Percentiles rank a stretch among this genome's conserved stretches.
phyloP scores from a whole-genome alignment of 2,113 vertebrate genomes.

The Takifugu bimaculatus region DNA sequence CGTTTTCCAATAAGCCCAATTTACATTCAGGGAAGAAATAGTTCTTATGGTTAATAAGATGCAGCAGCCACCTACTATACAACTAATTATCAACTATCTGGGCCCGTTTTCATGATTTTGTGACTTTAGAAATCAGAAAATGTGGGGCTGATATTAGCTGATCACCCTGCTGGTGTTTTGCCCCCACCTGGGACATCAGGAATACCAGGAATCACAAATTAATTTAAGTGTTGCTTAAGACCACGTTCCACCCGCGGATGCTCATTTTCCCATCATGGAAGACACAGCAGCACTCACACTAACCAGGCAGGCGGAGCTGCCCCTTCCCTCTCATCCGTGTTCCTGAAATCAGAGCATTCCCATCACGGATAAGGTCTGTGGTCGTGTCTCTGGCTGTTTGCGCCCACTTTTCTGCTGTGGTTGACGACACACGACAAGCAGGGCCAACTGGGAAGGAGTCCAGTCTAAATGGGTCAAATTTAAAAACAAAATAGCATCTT shows the following conservation, averaged over 20 bases:
- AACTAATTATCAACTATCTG: too few species aligned
- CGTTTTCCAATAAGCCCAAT: background rate
- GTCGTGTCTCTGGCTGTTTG: conserved; percentile 93
- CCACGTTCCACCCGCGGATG: too few species aligned
- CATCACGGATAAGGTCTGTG: conserved; percentile 76
- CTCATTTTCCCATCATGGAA: too few species aligned
- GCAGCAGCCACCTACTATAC: too few species aligned
- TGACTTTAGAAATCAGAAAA: too few species aligned
- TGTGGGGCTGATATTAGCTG: too few species aligned
- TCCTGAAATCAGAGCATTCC: conserved; percentile 80
- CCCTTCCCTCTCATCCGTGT: background rate
- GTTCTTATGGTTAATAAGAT: background rate
- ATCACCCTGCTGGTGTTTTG: too few species aligned
- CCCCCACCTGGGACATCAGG: too few species aligned
- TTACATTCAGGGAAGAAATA: conserved; percentile 3
- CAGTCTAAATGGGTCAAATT: conserved; percentile 28
- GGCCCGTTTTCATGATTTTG: too few species aligned
- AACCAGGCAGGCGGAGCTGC: background rate
- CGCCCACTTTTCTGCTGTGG: conserved; percentile 99
- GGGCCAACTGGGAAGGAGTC: conserved; percentile 84
- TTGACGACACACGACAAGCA: conserved; percentile 99
- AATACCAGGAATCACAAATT: too few species aligned
- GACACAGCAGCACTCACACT: too few species aligned
- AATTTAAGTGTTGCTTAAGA: too few species aligned
- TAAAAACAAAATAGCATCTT: conserved; percentile 1